phyloP scores from a whole-genome alignment of 2,113 vertebrate genomes.

The Corythaixoides concolor region DNA sequence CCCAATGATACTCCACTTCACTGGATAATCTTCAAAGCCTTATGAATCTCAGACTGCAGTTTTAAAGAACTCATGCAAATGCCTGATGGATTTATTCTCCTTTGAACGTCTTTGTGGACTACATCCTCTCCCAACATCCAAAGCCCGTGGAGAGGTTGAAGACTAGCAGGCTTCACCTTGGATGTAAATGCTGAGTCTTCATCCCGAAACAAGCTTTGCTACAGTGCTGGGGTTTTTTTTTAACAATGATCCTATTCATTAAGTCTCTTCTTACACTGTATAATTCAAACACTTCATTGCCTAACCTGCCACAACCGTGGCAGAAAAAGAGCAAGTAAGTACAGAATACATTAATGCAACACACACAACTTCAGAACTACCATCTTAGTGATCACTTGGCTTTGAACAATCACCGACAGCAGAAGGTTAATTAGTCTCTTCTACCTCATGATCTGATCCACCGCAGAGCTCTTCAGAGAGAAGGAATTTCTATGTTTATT shows the following conservation, averaged over 20 bases:
- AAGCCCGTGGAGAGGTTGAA: neutral
- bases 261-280: neutral
- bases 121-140: neutral
- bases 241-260: neutral
- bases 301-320: neutral
- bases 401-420: neutral
- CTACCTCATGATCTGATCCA: neutral
- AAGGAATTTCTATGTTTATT: neutral
- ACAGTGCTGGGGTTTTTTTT: too few relatives aligned
- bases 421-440: neutral
- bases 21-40: neutral
- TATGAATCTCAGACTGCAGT: neutral
- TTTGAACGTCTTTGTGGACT: neutral
- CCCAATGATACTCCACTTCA: neutral
- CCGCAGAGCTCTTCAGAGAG: neutral
- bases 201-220: neutral
- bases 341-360: neutral
- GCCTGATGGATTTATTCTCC: neutral
- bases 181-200: neutral
- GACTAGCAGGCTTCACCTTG: neutral
- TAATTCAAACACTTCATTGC: neutral
- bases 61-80: neutral
- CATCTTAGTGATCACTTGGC: neutral
- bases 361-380: neutral
- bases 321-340: neutral